A percentile compares a stretch with the other conserved stretches of the same genome.
phyloP scores from a whole-genome alignment of 2,113 vertebrate species.

The Colossoma macropomum region DNA sequence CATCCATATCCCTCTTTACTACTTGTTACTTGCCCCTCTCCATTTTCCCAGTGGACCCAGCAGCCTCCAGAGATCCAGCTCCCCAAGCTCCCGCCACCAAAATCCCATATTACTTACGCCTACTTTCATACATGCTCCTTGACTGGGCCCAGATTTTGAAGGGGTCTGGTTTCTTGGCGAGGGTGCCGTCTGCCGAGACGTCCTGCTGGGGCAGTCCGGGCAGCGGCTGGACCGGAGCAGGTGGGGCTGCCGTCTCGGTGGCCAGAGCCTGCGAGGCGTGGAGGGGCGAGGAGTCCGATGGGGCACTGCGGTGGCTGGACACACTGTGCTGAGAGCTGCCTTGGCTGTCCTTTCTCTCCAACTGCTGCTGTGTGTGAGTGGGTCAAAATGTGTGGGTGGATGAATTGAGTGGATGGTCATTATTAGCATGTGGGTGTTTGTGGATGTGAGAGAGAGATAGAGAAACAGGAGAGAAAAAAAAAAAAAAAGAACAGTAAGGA shows the following conservation, averaged over 20 bases:
- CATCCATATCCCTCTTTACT: background rate
- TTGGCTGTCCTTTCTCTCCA: conserved; percentile 99
- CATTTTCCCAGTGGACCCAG: conserved; percentile 13
- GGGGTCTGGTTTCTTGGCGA: conserved; percentile 97
- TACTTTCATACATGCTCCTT: conserved; percentile 99
- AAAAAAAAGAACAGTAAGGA: conserved; percentile 20
- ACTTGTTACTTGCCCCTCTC: conserved; percentile 14
- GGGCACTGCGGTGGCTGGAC: conserved; percentile 91
- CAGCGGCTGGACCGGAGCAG: conserved; percentile 75
- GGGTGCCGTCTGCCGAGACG: conserved; percentile 82
- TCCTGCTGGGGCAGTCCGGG: conserved; percentile 80
- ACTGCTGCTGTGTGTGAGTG: conserved; percentile 83
- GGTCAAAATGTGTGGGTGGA: background rate
- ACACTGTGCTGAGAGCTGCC: conserved; percentile 95
- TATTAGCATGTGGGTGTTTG: background rate
- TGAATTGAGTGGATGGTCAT: background rate
- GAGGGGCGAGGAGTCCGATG: conserved; percentile 89
- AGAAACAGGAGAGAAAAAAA: background rate
- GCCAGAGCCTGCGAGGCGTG: conserved; percentile 83
- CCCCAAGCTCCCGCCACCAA: conserved; percentile 72
- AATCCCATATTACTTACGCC: conserved; percentile 91
- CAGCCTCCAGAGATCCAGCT: conserved; percentile 44
- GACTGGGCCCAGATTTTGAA: conserved; percentile 99
- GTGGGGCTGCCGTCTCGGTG: conserved; percentile 72
- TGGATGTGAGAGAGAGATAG: background rate